phyloP scores from a whole-genome alignment of 1,140 invertebrate genomes.

The Lordiphosa clarofinis region DNA sequence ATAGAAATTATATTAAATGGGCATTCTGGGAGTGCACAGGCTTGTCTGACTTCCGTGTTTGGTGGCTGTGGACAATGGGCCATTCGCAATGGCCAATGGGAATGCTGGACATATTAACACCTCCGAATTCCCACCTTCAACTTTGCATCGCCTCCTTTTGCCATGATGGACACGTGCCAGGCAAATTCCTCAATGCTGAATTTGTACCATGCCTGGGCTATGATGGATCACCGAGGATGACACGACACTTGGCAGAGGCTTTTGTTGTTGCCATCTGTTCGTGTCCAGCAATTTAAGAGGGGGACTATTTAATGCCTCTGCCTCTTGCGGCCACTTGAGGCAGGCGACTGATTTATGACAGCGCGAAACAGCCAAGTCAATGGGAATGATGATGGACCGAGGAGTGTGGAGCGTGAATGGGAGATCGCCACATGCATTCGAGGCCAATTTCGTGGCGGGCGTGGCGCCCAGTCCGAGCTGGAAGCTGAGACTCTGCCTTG shows the following conservation, averaged over 20 bases:
- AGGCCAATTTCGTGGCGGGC: conserved; percentile 68
- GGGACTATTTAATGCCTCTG: conserved; percentile 59
- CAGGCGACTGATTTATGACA: conserved; percentile 69
- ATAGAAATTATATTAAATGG: conserved; percentile 77
- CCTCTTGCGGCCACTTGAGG: conserved; percentile 43
- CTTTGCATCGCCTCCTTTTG: conserved; percentile 24
- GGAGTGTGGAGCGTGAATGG: not conserved
- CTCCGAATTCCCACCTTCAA: conserved; percentile 9
- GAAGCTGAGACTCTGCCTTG: conserved; percentile 24
- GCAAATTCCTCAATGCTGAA: conserved; percentile 45
- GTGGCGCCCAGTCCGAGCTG: conserved; percentile 45
- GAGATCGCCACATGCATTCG: conserved; percentile 21
- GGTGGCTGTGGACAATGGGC: conserved; percentile 57
- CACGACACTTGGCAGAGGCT: conserved; percentile 54
- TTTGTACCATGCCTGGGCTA: conserved; percentile 35
- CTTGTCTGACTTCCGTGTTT: conserved; percentile 61
- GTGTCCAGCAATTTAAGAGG: conserved; percentile 61
- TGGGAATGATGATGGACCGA: conserved; percentile 1
- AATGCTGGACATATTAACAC: conserved; percentile 43
- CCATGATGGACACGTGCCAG: conserved; percentile 65
- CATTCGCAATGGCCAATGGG: conserved; percentile 26
- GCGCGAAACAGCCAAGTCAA: conserved; percentile 46
- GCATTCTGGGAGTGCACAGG: conserved; percentile 63
- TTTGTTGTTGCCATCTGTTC: conserved; percentile 34
- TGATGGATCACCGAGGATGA: conserved; percentile 71